Percentiles rank a stretch among this genome's conserved stretches.
These are phyloP conservation scores for Ochotona princeps DNA, from an alignment of 2,113 vertebrate genomes.

Conservation along the genomic window DNA sequence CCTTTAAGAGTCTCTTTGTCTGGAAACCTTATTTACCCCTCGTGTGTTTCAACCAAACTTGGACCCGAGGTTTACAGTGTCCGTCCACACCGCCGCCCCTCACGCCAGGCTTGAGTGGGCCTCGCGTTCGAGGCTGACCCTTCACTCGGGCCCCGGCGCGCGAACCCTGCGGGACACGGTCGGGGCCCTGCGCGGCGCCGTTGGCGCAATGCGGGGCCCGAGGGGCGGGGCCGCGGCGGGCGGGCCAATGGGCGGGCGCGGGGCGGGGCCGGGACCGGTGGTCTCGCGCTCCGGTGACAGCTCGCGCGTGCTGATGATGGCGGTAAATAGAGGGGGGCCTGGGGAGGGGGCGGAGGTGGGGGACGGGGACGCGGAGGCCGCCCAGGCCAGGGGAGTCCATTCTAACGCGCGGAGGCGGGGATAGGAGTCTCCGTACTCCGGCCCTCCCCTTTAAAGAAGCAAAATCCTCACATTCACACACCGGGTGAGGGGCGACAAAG, in stretches of 20 bases:
- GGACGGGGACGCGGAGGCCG: constrained; percentile 47
- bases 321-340: constrained; percentile 89
- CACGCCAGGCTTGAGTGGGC: constrained; percentile 58
- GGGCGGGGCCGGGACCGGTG: constrained; percentile 82
- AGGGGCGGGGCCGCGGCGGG: constrained; percentile 71
- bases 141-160: constrained; percentile 57
- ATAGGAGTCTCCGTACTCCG: constrained; percentile 57
- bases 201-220: constrained; percentile 65
- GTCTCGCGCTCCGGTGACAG: constrained; percentile 89
- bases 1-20: constrained; percentile 88
- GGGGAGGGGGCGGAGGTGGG: constrained; percentile 53
- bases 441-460: constrained; percentile 75
- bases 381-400: constrained; percentile 40
- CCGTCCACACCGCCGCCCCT: constrained; percentile 51
- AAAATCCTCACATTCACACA: constrained; percentile 52
- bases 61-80: constrained; percentile 75
- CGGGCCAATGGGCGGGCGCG: constrained; percentile 75
- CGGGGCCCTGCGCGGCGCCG: constrained; percentile 63
- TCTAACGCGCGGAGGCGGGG: constrained; percentile 72
- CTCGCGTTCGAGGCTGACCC: constrained; percentile 36
- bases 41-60: constrained; percentile 85
- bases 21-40: constrained; percentile 84
- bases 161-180: constrained; percentile 58
- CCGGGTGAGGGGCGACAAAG: constrained; percentile 82
- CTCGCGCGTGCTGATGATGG: constrained; percentile 91